Evolutionary conservation across 1,140 invertebrate genomes (phyloP).

Genomic region (Ylistrum balloti): DNA sequence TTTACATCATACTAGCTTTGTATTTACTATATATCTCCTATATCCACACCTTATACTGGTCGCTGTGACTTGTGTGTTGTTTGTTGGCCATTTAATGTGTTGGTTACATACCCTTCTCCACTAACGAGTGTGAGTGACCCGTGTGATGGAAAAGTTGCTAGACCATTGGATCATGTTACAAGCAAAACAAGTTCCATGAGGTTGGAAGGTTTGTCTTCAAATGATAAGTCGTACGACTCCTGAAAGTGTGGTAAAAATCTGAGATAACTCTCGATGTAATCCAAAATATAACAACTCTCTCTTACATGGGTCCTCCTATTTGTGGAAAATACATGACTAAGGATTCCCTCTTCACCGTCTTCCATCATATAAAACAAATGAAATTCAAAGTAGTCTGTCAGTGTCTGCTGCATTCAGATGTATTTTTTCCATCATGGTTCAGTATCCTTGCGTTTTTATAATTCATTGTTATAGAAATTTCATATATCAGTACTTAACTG

Average conservation of each 20-base stretch:
- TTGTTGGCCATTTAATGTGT: background rate
- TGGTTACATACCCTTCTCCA: background rate
- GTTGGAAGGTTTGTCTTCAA: background rate
- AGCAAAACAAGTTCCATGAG: background rate
- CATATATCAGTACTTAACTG: background rate
- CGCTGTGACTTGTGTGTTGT: background rate
- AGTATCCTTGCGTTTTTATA: background rate
- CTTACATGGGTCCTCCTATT: background rate
- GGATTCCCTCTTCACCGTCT: background rate
- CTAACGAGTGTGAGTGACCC: background rate
- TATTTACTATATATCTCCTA: background rate
- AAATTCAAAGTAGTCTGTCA: background rate
- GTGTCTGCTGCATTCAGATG: background rate
- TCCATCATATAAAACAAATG: background rate
- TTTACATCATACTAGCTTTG: background rate
- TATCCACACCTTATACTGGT: background rate
- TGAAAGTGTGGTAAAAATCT: too few species aligned
- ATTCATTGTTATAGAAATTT: background rate
- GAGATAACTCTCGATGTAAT: too few species aligned
- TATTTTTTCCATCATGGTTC: background rate
- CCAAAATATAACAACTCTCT: background rate
- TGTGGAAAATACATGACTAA: background rate
- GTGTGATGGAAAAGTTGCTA: too few species aligned
- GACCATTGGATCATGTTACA: too few species aligned
- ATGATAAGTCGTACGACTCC: too few species aligned